Evolutionary conservation across 2,888 invertebrate genomes (phyloP), one percentile per base, ranked within the genome.

Genomic region (Poecilus cupreus): DNA sequence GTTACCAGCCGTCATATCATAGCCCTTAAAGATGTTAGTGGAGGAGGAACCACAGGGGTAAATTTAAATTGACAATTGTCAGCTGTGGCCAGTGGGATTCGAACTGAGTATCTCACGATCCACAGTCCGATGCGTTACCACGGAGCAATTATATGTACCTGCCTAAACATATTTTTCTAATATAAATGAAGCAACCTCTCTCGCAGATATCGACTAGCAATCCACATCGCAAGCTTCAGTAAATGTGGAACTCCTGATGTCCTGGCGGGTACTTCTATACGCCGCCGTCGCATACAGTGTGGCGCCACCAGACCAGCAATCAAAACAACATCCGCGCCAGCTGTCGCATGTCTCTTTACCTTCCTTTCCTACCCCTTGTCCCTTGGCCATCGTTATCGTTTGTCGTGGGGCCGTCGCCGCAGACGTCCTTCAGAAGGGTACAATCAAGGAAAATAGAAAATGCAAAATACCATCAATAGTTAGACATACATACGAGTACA

Each of bases 291-390:
- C 37, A 32, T 32, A 4, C 20, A 60, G 39, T 68, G 83, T 85
- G 86, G 87, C 86, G 86, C 87, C 87, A 86, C 83, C 80, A 75
- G 72, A 81, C 80, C 82, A 85, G 83, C 85, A 86, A 85, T 85
- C 84, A 80, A 86, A 86, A 86, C 85, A 86, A 85, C 82, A 82
- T 82, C 82, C 83, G 82, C 84, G 84, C 82, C 83, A 80, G 80
- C 70, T 80, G 80, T 80, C 80, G 37, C 22, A 49, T 51, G 54
- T 80, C 80, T 37, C 43, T 43, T 37, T 70, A 37, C 37, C 80
- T 24, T 37, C 54, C 70, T 11, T 46, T 5, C 11, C 32, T 32
- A 32, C 13, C 32, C 60, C 32, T 13, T 24, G 11, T 46, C 46
- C 70, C n/a, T 37, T 13, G 22, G 22, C 54, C 6, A 11, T 37